Evolutionary conservation across 2,888 invertebrate genomes (phyloP).

Genomic region (Lacanobia wlatinum): DNA sequence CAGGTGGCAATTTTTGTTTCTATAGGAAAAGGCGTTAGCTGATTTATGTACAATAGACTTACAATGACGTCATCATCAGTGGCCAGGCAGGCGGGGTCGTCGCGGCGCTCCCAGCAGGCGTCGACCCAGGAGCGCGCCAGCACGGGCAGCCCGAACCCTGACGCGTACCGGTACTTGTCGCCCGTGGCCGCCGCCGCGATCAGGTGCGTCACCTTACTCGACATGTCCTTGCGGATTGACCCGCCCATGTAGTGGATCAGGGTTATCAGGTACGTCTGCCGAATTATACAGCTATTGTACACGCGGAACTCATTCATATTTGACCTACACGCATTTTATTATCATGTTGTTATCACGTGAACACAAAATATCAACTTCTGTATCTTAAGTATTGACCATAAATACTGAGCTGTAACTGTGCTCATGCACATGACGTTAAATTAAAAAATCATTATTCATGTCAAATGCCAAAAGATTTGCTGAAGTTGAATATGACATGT

Average conservation of each 20-base stretch:
- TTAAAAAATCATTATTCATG: slow-evolving; percentile 18
- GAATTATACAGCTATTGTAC: slow-evolving; percentile 58
- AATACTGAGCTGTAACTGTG: slow-evolving; percentile 21
- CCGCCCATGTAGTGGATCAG: slow-evolving; percentile 99
- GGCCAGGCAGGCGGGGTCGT: slow-evolving; percentile 93
- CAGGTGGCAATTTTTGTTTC: slow-evolving; percentile 17
- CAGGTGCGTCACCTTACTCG: slow-evolving; percentile 97
- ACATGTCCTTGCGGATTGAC: slow-evolving; percentile 97
- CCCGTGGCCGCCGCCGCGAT: slow-evolving; percentile 97
- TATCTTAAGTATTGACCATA: slow-evolving; percentile 14
- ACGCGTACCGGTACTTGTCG: slow-evolving; percentile 98
- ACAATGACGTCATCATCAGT: slow-evolving; percentile 93
- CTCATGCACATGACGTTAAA: slow-evolving; percentile 12
- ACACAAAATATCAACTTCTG: slow-evolving; percentile 14
- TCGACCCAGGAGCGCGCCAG: slow-evolving; percentile 97
- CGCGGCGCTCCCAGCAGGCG: slow-evolving; percentile 95
- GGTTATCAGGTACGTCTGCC: slow-evolving; percentile 95
- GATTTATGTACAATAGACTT: slow-evolving; percentile 72
- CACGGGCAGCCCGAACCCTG: slow-evolving; percentile 96
- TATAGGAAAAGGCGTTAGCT: not conserved
- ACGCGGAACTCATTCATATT: slow-evolving; percentile 22
- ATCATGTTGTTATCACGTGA: slow-evolving; percentile 8
- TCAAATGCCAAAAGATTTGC: slow-evolving; percentile 33
- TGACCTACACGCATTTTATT: slow-evolving; percentile 15
- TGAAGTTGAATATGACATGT: slow-evolving; percentile 12